Conservation (phyloP, 1,140 invertebrate genomes). For the Bilobella aurantiaca region DNA sequence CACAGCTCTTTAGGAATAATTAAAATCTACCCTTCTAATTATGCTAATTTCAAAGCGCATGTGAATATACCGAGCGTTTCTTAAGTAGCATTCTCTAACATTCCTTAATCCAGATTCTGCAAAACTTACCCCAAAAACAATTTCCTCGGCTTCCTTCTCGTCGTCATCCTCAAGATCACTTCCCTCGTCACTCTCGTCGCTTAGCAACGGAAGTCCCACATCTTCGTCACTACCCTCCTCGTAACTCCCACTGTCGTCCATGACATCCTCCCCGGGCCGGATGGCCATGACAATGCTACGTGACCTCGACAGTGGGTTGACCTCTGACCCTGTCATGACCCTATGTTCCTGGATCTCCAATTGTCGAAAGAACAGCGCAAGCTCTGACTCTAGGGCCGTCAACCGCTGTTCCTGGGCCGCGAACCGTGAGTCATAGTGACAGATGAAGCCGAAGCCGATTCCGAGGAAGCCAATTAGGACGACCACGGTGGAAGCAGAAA, state of each 20-base stretch:
- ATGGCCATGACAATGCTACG: too few relatives aligned
- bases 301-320: background rate
- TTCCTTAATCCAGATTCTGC: too few relatives aligned
- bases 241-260: constrained; percentile 14
- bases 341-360: background rate
- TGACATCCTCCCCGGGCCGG: background rate
- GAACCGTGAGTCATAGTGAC: constrained; percentile 18
- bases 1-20: too few relatives aligned
- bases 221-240: constrained; percentile 18
- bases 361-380: background rate
- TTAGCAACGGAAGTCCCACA: background rate
- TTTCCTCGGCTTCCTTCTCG: constrained; percentile 6
- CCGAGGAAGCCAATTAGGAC: constrained; percentile 11
- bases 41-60: too few relatives aligned
- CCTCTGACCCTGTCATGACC: background rate
- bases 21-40: too few relatives aligned
- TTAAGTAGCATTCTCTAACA: too few relatives aligned
- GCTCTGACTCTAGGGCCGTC: constrained; percentile 14
- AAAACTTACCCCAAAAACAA: constrained; percentile 12
- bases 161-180: constrained; percentile 6
- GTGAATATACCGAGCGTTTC: too few relatives aligned
- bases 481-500: constrained; percentile 10
- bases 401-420: constrained; percentile 16
- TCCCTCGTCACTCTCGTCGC: constrained; percentile 2
- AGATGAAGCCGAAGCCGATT: constrained; percentile 12